A percentile compares a stretch with the other conserved stretches of the same genome.
Conservation (phyloP, 2,113 vertebrate genomes). For the Campylomormyrus numenius region DNA sequence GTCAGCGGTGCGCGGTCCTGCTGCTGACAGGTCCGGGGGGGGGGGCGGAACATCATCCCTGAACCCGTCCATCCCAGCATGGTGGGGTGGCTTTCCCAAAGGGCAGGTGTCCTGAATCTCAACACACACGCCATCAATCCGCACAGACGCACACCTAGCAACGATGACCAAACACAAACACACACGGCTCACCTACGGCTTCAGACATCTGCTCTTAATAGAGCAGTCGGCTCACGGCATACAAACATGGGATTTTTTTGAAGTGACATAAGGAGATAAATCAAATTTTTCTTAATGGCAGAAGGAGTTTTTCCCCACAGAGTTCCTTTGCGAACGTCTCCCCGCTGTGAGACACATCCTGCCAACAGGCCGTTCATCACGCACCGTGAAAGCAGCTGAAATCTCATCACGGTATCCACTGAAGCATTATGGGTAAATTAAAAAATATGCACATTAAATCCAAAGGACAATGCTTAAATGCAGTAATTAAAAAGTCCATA, state of each 20-base stretch:
- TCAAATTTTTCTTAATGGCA: background rate
- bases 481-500: background rate
- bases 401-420: background rate
- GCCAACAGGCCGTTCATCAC: background rate
- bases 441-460: background rate
- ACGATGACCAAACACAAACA: background rate
- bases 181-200: background rate
- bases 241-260: background rate
- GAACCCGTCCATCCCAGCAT: background rate
- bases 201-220: constrained; percentile 8
- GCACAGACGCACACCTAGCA: background rate
- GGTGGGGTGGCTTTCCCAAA: background rate
- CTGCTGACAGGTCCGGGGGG: background rate
- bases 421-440: background rate
- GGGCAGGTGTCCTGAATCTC: background rate
- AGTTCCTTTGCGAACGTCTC: too few relatives aligned
- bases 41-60: background rate
- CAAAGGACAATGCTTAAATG: background rate
- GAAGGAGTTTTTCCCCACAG: constrained; percentile 2
- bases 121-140: background rate
- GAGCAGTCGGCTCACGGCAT: background rate
- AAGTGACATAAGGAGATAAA: constrained; percentile 13
- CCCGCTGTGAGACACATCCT: background rate
- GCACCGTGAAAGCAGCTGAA: background rate
- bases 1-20: background rate